Evolutionary conservation across 2,888 invertebrate species (phyloP), one percentile per base, ranked within the genome.

Genomic region (Pseudoips prasinana): DNA sequence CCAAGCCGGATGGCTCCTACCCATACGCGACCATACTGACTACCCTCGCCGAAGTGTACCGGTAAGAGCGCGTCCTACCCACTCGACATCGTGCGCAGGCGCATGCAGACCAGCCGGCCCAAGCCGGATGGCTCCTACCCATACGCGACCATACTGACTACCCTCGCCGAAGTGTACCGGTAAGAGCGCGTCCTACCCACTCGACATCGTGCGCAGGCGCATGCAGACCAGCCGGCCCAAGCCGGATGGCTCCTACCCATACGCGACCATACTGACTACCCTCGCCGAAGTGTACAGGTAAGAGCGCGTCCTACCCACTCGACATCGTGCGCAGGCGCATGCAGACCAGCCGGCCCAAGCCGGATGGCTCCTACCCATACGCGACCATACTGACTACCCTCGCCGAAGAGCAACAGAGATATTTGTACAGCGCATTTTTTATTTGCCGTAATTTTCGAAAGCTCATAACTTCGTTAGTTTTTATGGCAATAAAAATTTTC

Each of bases 61-160:
- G 88, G 93, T 95, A 81, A 71, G 90, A 94, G 96, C 0, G 93
- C 96, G 11, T 98, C 98, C 45, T 99, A 99, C 89, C 99, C 99
- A 7, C 90, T 99, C 38, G 98, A 98, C 85, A 97, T 98, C 62
- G 94, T 97, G 30, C 86, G 96, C 7, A 80, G 86, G 0, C 71
- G 86, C 52, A 81, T 85, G 85, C 96, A 98, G 43, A 93, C 93
- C 24, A 86, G 88, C 48, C 75, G 83, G 0, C 72, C 86, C 3
- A 67, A 71, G 7, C 49, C 74, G 10, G 90, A 90, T 56, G 82
- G 77, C 3, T 41, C 64, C 11, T 88, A 90, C 55, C 85, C 47
- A 34, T 94, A 93, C 73, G 79, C 89, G 17, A 92, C 92, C 31
- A 93, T 96, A 33, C 51, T 83, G 23, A 89, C 85, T 19, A 96